Base-by-base conservation (phyloP, 2,888 invertebrate genomes). In the Lasioglossum zephyrum region DNA sequence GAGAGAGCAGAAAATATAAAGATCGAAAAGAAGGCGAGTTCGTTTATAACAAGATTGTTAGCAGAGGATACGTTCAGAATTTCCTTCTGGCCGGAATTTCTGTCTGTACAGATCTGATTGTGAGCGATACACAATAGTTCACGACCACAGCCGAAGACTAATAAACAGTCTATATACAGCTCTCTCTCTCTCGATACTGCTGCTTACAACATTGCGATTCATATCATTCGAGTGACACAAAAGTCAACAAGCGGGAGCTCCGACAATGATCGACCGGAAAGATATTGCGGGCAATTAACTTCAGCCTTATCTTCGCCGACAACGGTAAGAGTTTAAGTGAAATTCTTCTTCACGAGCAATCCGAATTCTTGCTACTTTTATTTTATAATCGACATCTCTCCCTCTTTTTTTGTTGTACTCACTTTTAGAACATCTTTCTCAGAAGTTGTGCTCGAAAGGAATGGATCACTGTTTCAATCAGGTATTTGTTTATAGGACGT, bases 201-300 rank as follows among this genome's bases (percentile, higher is more conserved):
- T 57, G 41, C 18, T 60, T 60, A 72, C 79, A 66, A 81, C 78
- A 86, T 86, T 49, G 72, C 81, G 78, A 86, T 81, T 77, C 86
- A 72, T 86, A 81, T 86, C 78, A 76, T 79, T 79, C 76, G 81
- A 86, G 39, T 41, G 41, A 22, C 49, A 79, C 76, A 79, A 76
- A 81, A 78, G 78, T 75, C 77, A 53, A 85, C 77, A 86, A 47
- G 66, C 76, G 77, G 36, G 76, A 47, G 75, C 73, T 41, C 73
- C 70, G 72, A 85, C 85, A 75, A 79, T 79, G 85, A 85, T 74
- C 36, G 77, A 73, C 74, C 49, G 75, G 70, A 77, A 77, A 78
- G 86, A 75, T 86, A 86, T 85, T 85, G 63, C 66, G 74, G n/a
- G 49, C 86, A 77, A 81, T 81, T 81, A n/a, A 11, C 57, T 57